Conservation (phyloP, 2,113 vertebrate species). For the Hippopotamus amphibius region DNA sequence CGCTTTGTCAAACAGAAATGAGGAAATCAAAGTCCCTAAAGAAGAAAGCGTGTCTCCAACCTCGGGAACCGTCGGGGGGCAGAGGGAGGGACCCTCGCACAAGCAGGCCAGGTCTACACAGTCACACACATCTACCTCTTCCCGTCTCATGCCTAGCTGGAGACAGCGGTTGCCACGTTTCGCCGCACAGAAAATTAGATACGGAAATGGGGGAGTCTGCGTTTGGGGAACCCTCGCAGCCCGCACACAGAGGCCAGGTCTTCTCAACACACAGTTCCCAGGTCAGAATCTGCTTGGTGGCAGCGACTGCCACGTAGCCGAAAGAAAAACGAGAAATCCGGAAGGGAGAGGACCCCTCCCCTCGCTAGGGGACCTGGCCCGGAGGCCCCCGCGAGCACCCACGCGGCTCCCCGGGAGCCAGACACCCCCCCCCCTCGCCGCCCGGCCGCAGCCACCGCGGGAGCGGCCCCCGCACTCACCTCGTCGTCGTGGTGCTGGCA, state of each 20-base stretch:
- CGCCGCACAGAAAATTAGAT: background rate
- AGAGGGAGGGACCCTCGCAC: too few species aligned
- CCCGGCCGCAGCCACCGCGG: fast-evolving
- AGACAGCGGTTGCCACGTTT: background rate
- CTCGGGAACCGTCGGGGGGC: background rate
- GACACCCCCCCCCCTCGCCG: fast-evolving
- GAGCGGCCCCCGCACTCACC: slow-evolving; percentile 52
- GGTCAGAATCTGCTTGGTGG: background rate
- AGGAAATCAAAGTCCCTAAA: background rate
- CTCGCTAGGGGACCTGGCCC: fast-evolving
- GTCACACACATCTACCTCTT: background rate
- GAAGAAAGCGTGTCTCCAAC: too few species aligned
- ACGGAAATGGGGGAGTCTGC: too few species aligned
- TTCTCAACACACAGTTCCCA: background rate
- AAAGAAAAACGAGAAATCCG: background rate
- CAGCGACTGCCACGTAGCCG: background rate
- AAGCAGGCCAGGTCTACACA: background rate
- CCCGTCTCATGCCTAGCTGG: fast-evolving
- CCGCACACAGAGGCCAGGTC: background rate
- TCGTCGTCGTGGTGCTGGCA: slow-evolving; percentile 78
- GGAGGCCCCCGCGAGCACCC: background rate
- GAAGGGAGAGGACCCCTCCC: too few species aligned
- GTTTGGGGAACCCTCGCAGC: background rate
- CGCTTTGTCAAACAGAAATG: background rate
- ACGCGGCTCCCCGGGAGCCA: too few species aligned